Base-by-base conservation (phyloP, 1,140 invertebrate genomes). In the Bombus balteatus region DNA sequence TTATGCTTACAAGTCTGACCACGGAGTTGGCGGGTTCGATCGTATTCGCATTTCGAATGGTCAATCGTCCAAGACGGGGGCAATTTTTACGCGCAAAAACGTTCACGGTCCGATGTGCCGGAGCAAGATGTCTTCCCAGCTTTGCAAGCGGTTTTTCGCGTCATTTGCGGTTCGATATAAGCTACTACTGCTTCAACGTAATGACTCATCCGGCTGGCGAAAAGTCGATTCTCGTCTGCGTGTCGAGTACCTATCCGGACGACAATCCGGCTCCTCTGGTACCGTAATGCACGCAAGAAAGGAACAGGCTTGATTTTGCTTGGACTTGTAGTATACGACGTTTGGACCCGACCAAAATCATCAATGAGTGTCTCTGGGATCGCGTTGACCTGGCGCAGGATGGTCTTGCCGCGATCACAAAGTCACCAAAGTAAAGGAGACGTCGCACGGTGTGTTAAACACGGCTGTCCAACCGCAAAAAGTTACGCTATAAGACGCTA, bases 251-350 rank as follows among this genome's bases (percentile, higher is more conserved):
- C 34, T 77, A 76, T 88, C 74, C 76, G 83, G 70, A 82, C 88
- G 87, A 80, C 66, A 57, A 87, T 83, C 87, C 87, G 73, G 87
- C 82, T 85, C 28, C 34, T 1, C 41, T 66, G 71, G 72, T 89
- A 90, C 81, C 88, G 89, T 90, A 90, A 90, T 78, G 68, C 77
- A 71, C 72, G 73, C 85, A 90, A 90, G 85, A 90, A 90, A 87
- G 25, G 37, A 18, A 43, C 89, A 66, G 74, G 66, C 62, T 83
- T 39, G 85, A 89, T 90, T 89, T 90, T 90, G 81, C 66, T 43
- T 59, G 59, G 34, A 57, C 39, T 18, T n/a, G 39, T 25, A 53
- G 70, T 87, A 83, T 89, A 86, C 81, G 83, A 88, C 71, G 57
- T 15, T 34, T 3, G 65, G 78, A 89, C 78, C 77, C 74, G 81